These are phyloP conservation scores for Urosaurus nigricauda DNA, from an alignment of 2,797 vertebrate species.

Conservation along the genomic window DNA sequence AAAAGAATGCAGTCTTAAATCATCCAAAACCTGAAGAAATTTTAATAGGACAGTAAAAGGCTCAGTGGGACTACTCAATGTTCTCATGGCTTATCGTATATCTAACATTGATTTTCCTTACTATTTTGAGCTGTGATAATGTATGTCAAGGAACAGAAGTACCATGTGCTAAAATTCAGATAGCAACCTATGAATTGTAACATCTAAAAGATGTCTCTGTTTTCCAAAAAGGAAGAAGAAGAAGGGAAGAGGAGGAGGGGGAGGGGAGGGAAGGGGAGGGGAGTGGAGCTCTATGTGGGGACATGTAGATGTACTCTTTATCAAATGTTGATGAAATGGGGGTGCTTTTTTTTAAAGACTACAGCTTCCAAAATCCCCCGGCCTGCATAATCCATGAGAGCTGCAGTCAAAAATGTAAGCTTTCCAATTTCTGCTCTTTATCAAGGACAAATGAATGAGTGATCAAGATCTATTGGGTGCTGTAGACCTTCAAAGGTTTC, in stretches of 20 bases:
- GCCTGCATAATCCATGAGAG: neutral
- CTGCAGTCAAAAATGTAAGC: neutral
- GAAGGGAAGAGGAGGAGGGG: too few species aligned
- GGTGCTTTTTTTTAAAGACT: neutral
- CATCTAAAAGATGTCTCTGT: neutral
- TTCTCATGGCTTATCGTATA: slow-evolving; percentile 9
- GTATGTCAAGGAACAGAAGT: neutral
- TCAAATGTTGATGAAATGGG: neutral
- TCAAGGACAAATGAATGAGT: neutral
- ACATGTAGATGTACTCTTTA: neutral
- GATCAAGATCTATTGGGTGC: neutral
- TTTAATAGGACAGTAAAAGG: neutral
- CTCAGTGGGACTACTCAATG: neutral
- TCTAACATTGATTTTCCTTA: neutral
- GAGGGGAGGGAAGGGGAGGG: too few species aligned
- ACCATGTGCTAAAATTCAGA: neutral
- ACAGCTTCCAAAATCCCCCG: neutral
- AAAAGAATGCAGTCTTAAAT: slow-evolving; percentile 17
- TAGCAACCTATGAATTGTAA: neutral
- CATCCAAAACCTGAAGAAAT: neutral
- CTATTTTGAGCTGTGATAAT: slow-evolving; percentile 16
- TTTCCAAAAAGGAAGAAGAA: neutral
- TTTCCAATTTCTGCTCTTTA: neutral
- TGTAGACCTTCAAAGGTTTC: neutral
- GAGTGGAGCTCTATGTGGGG: neutral